Conservation (phyloP, 2,797 vertebrate species). For the Rhincodon typus region DNA sequence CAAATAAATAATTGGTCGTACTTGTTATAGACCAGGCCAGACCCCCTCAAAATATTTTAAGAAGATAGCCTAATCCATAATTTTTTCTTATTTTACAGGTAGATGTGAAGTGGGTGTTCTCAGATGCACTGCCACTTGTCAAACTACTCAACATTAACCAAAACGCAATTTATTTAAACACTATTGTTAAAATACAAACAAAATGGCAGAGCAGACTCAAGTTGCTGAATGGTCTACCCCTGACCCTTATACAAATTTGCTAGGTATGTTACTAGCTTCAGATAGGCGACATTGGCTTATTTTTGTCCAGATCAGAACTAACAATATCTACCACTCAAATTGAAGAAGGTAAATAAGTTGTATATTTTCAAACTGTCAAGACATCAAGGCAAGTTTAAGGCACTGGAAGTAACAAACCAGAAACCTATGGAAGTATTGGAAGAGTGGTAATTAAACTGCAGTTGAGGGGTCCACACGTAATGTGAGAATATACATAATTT, state of each 20-base stretch:
- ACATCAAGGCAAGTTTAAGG: background rate
- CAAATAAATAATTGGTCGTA: background rate
- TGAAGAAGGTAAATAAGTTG: background rate
- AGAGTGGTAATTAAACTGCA: background rate
- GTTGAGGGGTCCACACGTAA: background rate
- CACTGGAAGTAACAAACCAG: background rate
- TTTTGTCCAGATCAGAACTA: background rate
- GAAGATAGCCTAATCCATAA: no score
- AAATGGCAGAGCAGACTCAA: no score
- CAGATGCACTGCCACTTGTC: no score
- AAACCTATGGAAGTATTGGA: background rate
- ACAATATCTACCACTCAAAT: background rate
- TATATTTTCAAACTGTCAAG: background rate
- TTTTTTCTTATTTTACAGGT: no score
- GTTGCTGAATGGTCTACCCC: no score
- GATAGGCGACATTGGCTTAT: background rate
- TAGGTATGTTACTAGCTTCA: no score
- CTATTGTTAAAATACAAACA: no score
- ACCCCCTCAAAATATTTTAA: no score
- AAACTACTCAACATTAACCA: no score
- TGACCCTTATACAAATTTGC: no score
- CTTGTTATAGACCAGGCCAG: background rate
- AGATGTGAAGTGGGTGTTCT: no score
- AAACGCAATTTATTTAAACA: no score
- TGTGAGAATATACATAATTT: background rate